These are phyloP conservation scores for Vireo altiloquus DNA, from an alignment of 2,113 vertebrate species.

Conservation along the genomic window DNA sequence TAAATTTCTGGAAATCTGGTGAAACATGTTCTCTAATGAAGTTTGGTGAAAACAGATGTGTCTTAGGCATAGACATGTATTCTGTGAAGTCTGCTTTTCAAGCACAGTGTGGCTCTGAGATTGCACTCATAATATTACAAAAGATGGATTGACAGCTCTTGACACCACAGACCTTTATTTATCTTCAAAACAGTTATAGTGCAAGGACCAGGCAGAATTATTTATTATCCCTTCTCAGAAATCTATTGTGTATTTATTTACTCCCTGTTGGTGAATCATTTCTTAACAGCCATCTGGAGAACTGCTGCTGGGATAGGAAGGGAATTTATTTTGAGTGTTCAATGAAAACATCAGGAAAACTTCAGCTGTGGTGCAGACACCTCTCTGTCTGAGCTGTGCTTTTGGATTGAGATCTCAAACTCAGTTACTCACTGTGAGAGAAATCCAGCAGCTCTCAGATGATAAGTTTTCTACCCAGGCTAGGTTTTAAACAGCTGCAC, in stretches of 20 bases:
- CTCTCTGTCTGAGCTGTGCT: neutral
- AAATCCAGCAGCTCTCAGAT: neutral
- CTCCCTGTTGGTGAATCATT: neutral
- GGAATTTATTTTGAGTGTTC: neutral
- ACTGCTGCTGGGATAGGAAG: neutral
- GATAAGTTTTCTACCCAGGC: neutral
- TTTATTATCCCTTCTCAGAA: neutral
- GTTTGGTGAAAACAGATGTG: neutral
- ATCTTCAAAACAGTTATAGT: neutral
- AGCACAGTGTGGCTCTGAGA: neutral
- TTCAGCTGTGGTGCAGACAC: neutral
- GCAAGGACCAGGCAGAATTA: neutral
- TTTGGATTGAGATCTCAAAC: neutral
- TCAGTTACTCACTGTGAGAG: neutral
- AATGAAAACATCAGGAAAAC: neutral
- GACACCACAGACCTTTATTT: neutral
- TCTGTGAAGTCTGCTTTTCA: neutral
- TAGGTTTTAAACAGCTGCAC: fast-evolving
- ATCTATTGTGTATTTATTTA: constrained; percentile 10
- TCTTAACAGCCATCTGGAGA: neutral
- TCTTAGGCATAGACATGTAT: neutral
- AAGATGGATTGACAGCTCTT: neutral
- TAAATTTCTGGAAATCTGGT: neutral
- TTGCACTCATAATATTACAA: neutral
- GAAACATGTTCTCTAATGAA: neutral